Evolutionary conservation across 2,888 invertebrate species (phyloP).

Genomic region (Caenorhabditis japonica): DNA sequence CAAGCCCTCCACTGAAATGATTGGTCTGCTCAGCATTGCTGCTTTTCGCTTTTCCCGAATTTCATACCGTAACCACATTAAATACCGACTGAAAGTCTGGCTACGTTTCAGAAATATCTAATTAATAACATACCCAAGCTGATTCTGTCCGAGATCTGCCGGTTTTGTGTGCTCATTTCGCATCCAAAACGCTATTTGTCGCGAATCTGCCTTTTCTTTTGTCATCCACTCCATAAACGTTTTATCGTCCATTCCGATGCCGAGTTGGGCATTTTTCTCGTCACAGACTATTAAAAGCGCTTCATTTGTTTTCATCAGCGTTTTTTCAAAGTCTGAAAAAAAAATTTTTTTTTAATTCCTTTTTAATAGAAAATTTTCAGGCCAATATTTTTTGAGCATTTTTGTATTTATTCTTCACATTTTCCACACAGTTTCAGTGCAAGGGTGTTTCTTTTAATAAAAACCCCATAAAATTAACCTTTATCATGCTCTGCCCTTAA

Average conservation of each 20-base stretch:
- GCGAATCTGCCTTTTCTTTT: slow-evolving; percentile 63
- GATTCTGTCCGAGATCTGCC: slow-evolving; percentile 69
- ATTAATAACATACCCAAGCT: slow-evolving; percentile 68
- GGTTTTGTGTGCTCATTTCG: slow-evolving; percentile 65
- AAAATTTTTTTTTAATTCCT: background rate
- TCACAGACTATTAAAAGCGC: slow-evolving; percentile 75
- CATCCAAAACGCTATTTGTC: slow-evolving; percentile 69
- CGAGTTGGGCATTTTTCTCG: slow-evolving; percentile 68
- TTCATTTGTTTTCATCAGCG: slow-evolving; percentile 71
- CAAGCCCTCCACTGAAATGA: slow-evolving; percentile 64
- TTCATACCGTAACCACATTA: slow-evolving; percentile 74
- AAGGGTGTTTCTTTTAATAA: background rate
- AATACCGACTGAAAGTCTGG: slow-evolving; percentile 55
- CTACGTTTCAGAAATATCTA: no score
- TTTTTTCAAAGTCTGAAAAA: slow-evolving; percentile 68
- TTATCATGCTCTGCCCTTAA: slow-evolving; percentile 72
- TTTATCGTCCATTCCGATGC: slow-evolving; percentile 72
- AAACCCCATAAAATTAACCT: no score
- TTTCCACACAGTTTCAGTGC: background rate
- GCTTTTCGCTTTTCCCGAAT: slow-evolving; percentile 53
- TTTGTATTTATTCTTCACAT: background rate
- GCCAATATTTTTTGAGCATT: slow-evolving; percentile 2
- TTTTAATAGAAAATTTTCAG: slow-evolving; percentile 26
- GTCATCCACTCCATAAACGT: slow-evolving; percentile 69
- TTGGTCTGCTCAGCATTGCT: slow-evolving; percentile 48